phyloP scores from a whole-genome alignment of 2,888 invertebrate species.

The Lithophane leautieri region DNA sequence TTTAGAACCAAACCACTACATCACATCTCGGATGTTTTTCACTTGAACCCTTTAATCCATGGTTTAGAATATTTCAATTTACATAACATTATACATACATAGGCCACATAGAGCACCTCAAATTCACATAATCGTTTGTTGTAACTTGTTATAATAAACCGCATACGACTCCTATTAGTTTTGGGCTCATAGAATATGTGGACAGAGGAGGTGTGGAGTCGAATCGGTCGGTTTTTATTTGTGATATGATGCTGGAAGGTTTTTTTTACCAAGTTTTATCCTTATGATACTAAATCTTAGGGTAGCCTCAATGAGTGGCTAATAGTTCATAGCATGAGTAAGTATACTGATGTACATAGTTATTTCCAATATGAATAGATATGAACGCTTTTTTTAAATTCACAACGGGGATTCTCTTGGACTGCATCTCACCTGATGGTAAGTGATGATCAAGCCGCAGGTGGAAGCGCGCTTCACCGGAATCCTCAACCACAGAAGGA shows the following conservation, averaged over 20 bases:
- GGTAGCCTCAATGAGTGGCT: neutral
- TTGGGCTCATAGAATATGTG: conserved; percentile 70
- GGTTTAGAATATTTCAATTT: conserved; percentile 46
- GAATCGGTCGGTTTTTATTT: neutral
- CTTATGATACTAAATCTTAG: neutral
- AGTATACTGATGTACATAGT: neutral
- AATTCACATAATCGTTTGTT: conserved; percentile 77
- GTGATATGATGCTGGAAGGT: neutral
- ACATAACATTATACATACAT: conserved; percentile 31
- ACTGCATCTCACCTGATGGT: too few relatives aligned
- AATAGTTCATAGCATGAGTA: neutral
- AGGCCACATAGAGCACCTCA: conserved; percentile 55
- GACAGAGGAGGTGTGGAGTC: conserved; percentile 54
- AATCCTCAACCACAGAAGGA: too few relatives aligned
- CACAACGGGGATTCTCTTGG: too few relatives aligned
- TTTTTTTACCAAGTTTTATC: neutral
- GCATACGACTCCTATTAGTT: conserved; percentile 75
- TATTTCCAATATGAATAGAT: neutral
- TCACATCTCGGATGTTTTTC: neutral
- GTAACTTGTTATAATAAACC: conserved; percentile 78
- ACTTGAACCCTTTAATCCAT: neutral
- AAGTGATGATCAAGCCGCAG: too few relatives aligned
- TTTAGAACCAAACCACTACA: neutral
- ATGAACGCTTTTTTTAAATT: neutral
- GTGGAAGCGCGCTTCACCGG: too few relatives aligned